phyloP scores from a whole-genome alignment of 2,797 vertebrate species.

The Selene dorsalis region DNA sequence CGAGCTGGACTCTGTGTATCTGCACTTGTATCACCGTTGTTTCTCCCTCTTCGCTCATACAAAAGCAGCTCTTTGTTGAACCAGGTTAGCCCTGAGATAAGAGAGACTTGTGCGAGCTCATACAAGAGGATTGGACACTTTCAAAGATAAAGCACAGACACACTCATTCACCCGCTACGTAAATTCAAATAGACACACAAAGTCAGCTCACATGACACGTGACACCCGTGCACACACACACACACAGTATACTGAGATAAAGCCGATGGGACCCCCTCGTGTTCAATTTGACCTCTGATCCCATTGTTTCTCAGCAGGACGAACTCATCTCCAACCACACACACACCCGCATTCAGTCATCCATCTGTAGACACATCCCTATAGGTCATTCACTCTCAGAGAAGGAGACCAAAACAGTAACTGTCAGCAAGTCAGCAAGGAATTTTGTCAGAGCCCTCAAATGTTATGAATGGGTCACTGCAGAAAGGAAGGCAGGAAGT shows the following conservation, averaged over 20 bases:
- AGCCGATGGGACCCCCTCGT: constrained; percentile 27
- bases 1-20: constrained; percentile 25
- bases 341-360: constrained; percentile 7
- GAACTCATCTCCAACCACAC: constrained; percentile 30
- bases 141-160: constrained; percentile 42
- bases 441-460: constrained; percentile 25
- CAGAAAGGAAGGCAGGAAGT: constrained; percentile 8
- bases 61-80: constrained; percentile 46
- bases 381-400: constrained; percentile 39
- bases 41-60: constrained; percentile 40
- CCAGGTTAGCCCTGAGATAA: constrained; percentile 52
- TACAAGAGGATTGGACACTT: constrained; percentile 49
- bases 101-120: constrained; percentile 32
- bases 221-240: background rate
- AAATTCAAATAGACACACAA: constrained; percentile 6
- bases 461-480: constrained; percentile 35
- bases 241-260: constrained; percentile 42
- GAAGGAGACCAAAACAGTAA: constrained; percentile 31
- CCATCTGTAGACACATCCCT: constrained; percentile 12
- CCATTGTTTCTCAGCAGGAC: constrained; percentile 31
- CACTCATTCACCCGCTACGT: constrained; percentile 6
- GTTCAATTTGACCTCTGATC: constrained; percentile 64
- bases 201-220: background rate
- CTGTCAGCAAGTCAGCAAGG: constrained; percentile 19
- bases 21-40: constrained; percentile 38